phyloP scores from a whole-genome alignment of 2,113 vertebrate genomes.

The Oenanthe melanoleuca region DNA sequence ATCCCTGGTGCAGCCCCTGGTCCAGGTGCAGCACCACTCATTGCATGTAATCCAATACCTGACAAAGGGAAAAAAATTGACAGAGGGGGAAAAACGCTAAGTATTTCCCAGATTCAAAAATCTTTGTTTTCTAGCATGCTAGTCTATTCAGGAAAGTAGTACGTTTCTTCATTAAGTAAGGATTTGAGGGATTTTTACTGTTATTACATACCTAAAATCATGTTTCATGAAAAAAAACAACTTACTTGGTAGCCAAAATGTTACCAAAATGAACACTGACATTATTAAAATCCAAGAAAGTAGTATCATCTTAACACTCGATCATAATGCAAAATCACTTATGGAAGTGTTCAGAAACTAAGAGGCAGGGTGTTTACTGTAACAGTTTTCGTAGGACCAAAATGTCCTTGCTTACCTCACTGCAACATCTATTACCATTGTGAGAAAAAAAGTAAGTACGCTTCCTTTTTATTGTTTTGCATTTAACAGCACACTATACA shows the following conservation, averaged over 20 bases:
- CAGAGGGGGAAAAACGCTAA: background rate
- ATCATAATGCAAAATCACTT: background rate
- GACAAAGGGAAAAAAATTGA: background rate
- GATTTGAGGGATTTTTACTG: background rate
- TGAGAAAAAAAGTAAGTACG: background rate
- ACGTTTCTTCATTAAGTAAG: background rate
- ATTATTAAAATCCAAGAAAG: background rate
- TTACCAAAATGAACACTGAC: background rate
- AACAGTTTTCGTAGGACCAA: background rate
- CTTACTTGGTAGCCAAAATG: background rate
- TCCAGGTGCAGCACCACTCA: constrained; percentile 75
- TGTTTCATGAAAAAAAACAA: background rate
- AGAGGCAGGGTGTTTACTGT: rapidly evolving
- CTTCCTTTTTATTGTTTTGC: background rate
- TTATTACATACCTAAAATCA: background rate
- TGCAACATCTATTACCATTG: background rate
- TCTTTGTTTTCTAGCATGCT: background rate
- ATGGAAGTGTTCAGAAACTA: background rate
- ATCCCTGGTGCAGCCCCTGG: constrained; percentile 75
- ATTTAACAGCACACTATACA: background rate
- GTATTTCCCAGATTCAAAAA: background rate
- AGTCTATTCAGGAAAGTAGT: background rate
- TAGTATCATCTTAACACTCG: rapidly evolving
- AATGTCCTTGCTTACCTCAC: background rate
- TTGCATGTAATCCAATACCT: constrained; percentile 80